Evolutionary conservation across 2,888 invertebrate species (phyloP), one percentile per base, ranked within the genome.

Genomic region (Amphimallon solstitiale): DNA sequence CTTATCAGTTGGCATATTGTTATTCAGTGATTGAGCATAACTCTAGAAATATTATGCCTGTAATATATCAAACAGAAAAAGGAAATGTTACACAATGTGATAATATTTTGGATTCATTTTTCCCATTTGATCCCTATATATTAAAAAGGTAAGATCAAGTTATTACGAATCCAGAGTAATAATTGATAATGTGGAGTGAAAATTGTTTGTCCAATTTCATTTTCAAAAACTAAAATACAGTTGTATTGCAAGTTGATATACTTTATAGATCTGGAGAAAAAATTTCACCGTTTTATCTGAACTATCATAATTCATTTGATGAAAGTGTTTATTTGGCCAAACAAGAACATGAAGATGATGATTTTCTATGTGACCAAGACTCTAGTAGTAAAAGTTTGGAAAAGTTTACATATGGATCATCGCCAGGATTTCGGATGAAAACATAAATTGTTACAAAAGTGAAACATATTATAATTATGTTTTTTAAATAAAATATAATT

Each of bases 1-100:
- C 90, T 7, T 93, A 95, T 80, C 97, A 97, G 78, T 85, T 98
- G 60, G 95, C 92, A 0, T 97, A 97, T 82, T 97, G 97, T 81
- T 93, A 95, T 79, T 88, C 94, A 0, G 88, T 97, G 49, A 89
- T 97, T 38, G 95, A 97, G 80, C 89, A 91, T 74, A 97, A 97
- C 82, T 81, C 87, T 0, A 84, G 93, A 49, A 86, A 84, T 51
- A 83, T 83, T 62, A 77, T 90, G 63, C 88, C 89, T 0, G 84
- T 86, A 0, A 82, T 88, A 1, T 86, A 87, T 72, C 83, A 84
- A 10, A 85, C 85, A 75, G 84, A 85, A 5, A 81, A 80, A 69
- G 83, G 84, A 4, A 71, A 78, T 6, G 66, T 77, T 5, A 67
- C 78, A 6, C 73, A 78, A 9, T 76, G 75, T 1, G 81, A 84